Base-by-base conservation (phyloP, 2,113 vertebrate genomes). In the Notothenia coriiceps region DNA sequence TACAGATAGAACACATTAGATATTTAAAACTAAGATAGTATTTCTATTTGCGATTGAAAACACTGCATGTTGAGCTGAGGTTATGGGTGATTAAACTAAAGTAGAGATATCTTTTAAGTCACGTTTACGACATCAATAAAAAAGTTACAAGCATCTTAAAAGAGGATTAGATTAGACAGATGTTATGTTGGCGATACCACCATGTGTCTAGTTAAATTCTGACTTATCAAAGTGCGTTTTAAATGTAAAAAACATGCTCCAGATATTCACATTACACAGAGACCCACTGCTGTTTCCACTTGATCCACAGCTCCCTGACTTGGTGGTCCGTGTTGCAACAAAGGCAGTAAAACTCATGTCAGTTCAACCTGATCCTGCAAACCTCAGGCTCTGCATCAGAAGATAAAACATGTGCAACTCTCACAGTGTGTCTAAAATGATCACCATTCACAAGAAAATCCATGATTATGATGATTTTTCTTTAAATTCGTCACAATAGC, bases 321-420 rank as follows among this genome's bases (percentile, higher is more conserved):
- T 10, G 79, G 74, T 82, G 61, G 70, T 82, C 71, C 29, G 20
- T 40, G 5, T 18, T 57, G 22, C 2, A 60, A 69, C 74, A 84
- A 63, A 71, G 62, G 80, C 72, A 83, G 49, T 83, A 70, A 85
- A 79, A 66, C 40, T 13, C 65, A 67, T 50, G 49, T 67, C 61
- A 51, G 46, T 67, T 55, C 55, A 52, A 56, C 65, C 65, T 25
- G 15, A 79, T 35, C 55, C 55, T 33, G 46, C 55, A 61, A 55
- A 56, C 49, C 9, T 29, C 15, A 20, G 4, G 13, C n/a, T 66
- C 65, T 35, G 56, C 20, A 52, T 29, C 62, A 64, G 47, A n/a
- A 79, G 43, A 63, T 46, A 50, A 64, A 76, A 50, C 64, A 77
- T 40, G 13, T 59, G 13, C 6, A 59, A 2, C 1, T 49, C 17